Conservation (phyloP, 2,113 vertebrate genomes). For the Oceanites oceanicus region DNA sequence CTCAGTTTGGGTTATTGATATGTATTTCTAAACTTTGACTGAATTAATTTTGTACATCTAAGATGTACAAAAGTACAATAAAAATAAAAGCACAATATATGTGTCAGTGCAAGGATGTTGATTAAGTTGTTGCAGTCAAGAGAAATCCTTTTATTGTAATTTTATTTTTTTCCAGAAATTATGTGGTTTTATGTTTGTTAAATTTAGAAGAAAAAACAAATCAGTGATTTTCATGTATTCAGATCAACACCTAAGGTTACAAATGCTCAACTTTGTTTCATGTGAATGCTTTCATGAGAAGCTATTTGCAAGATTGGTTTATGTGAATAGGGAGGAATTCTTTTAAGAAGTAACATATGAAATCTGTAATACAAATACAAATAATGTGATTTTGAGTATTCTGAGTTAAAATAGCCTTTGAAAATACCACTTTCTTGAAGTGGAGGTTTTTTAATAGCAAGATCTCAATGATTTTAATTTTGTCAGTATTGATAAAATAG, state of each 20-base stretch:
- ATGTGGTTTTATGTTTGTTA: not conserved
- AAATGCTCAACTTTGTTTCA: not conserved
- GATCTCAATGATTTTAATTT: not conserved
- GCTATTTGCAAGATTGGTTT: not conserved
- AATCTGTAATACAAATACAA: not conserved
- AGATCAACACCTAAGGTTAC: not conserved
- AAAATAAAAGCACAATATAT: not conserved
- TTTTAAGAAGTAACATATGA: not conserved
- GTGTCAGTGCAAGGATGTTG: not conserved
- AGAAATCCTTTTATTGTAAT: not conserved
- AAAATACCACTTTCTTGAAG: not conserved
- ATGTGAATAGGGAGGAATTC: not conserved
- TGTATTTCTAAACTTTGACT: not conserved
- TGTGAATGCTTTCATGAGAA: not conserved
- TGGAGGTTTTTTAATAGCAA: not conserved
- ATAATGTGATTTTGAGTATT: not conserved
- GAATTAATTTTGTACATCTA: not conserved
- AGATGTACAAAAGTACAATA: not conserved
- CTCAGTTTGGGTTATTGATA: not conserved
- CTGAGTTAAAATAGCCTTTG: not conserved
- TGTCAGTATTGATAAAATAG: not conserved
- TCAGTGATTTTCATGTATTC: not conserved
- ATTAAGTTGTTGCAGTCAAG: not conserved
- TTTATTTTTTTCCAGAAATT: not conserved
- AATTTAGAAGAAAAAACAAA: not conserved